Evolutionary conservation across 2,797 vertebrate genomes (phyloP).

Genomic region (Megaceryle alcyon): DNA sequence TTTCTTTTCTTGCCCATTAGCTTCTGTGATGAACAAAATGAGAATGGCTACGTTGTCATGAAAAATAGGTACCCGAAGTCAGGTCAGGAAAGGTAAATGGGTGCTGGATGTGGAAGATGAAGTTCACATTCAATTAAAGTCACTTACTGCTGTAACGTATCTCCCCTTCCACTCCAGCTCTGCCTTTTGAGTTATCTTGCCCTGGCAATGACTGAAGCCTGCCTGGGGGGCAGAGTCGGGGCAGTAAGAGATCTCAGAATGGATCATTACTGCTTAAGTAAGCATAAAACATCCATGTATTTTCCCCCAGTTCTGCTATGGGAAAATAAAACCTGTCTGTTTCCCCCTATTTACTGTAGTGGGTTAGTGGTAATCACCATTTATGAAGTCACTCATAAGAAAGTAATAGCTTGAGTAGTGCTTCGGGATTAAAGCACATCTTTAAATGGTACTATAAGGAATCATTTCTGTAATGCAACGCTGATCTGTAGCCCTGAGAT

Average conservation of each 20-base stretch:
- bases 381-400: slow-evolving; percentile 32
- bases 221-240: background rate
- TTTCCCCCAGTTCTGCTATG: background rate
- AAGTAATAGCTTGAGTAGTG: slow-evolving; percentile 28
- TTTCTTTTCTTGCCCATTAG: rapidly evolving
- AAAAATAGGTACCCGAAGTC: background rate
- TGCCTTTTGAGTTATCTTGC: background rate
- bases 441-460: background rate
- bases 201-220: background rate
- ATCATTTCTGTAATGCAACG: background rate
- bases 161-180: background rate
- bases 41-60: background rate
- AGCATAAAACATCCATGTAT: slow-evolving; percentile 13
- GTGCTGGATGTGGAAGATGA: background rate
- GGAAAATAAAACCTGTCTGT: slow-evolving; percentile 33
- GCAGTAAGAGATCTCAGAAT: background rate
- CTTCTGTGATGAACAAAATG: background rate
- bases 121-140: background rate
- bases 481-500: slow-evolving; percentile 12
- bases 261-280: slow-evolving; percentile 11
- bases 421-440: slow-evolving; percentile 30
- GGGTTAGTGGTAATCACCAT: background rate
- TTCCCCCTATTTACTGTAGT: slow-evolving; percentile 15
- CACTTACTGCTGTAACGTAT: background rate
- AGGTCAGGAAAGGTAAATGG: background rate